phyloP scores from a whole-genome alignment of 1,140 invertebrate genomes.

The Dufourea novaeangliae region DNA sequence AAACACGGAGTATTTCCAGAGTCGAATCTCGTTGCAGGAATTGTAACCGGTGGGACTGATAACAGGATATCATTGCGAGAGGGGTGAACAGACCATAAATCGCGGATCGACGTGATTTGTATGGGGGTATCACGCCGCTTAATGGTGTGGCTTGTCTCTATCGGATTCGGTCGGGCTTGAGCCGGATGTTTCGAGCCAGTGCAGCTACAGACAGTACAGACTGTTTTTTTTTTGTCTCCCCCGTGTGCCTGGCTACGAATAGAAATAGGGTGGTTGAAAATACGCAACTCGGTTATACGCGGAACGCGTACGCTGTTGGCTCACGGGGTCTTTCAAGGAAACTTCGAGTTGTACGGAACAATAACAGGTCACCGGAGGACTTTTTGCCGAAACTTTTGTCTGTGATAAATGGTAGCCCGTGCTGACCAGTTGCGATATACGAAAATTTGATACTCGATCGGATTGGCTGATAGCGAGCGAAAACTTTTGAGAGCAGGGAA shows the following conservation, averaged over 20 bases:
- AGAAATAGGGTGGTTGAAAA: constrained; percentile 13
- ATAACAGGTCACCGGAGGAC: neutral
- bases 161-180: constrained; percentile 56
- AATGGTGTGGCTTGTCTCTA: constrained; percentile 73
- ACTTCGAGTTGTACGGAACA: neutral
- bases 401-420: neutral
- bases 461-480: constrained; percentile 8
- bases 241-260: constrained; percentile 32
- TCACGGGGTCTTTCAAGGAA: neutral
- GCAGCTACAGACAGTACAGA: constrained; percentile 56
- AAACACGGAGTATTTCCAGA: constrained; percentile 52
- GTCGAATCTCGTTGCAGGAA: constrained; percentile 61
- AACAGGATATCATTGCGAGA: constrained; percentile 67
- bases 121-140: constrained; percentile 72
- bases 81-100: constrained; percentile 72
- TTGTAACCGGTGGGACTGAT: constrained; percentile 61
- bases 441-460: constrained; percentile 13
- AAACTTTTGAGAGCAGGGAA: neutral
- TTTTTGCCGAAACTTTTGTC: neutral
- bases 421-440: neutral
- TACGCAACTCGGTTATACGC: neutral
- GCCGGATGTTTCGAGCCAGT: constrained; percentile 67
- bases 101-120: constrained; percentile 77
- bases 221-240: constrained; percentile 48
- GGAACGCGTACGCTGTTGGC: neutral